phyloP scores from a whole-genome alignment of 2,888 invertebrate genomes.

The Eupithecia exiguata region DNA sequence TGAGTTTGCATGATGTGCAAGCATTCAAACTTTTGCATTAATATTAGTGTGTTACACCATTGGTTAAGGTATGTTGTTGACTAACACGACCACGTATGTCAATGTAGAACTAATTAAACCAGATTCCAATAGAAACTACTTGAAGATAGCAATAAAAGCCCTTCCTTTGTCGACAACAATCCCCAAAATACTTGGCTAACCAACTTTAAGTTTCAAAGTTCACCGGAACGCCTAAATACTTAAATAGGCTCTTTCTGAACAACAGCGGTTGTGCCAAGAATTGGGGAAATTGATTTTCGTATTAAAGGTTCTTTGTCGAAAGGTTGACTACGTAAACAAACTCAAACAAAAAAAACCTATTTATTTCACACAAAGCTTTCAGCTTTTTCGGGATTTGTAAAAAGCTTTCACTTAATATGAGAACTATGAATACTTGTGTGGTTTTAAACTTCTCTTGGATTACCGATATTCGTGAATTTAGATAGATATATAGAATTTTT shows the following conservation, averaged over 20 bases:
- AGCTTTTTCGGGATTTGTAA: not conserved
- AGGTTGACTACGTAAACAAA: not conserved
- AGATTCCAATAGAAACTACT: constrained; percentile 23
- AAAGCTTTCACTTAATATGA: not conserved
- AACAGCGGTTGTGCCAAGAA: constrained; percentile 17
- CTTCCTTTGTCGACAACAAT: constrained; percentile 28
- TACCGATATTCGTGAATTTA: too few species aligned
- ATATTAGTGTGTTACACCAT: too few species aligned
- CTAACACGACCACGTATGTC: not conserved
- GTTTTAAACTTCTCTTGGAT: too few species aligned
- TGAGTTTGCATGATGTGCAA: too few species aligned
- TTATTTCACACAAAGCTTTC: constrained; percentile 1
- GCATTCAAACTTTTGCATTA: too few species aligned
- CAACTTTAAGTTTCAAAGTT: constrained; percentile 27
- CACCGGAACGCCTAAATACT: constrained; percentile 30
- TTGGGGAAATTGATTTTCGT: constrained; percentile 25
- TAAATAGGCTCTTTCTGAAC: constrained; percentile 25
- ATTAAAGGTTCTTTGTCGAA: not conserved
- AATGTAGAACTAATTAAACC: constrained; percentile 13
- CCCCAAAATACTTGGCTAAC: constrained; percentile 20
- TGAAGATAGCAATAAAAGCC: constrained; percentile 18
- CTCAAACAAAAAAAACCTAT: not conserved
- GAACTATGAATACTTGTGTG: not conserved
- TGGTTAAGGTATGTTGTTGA: too few species aligned
- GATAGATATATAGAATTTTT: too few species aligned